A percentile compares a stretch with the other conserved stretches of the same genome.
These are phyloP conservation scores for Aurelia coerulea DNA, from an alignment of 30 jellyfish, hydroid and myxozoan species.

Conservation along the genomic window DNA sequence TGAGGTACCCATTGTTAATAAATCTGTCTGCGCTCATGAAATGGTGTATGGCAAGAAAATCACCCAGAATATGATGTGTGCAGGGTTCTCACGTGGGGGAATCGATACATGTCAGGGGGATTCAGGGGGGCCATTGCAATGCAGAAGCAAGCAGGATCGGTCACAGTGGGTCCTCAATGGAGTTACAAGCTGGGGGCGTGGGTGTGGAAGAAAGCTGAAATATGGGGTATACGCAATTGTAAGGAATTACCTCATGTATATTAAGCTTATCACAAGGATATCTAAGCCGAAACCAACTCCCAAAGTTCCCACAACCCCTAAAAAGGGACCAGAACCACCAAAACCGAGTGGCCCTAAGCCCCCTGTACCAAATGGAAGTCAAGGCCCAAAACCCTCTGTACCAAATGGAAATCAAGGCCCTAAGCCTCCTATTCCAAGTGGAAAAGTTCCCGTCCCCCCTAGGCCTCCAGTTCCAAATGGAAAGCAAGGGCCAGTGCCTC, in stretches of 20 bases:
- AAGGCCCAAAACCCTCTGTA: conserved; percentile 70
- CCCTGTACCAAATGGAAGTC: conserved; percentile 15
- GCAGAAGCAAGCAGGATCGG: conserved; percentile 49
- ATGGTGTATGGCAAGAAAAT: conserved; percentile 70
- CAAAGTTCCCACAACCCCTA: conserved; percentile 21
- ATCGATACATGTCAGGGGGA: conserved; percentile 87
- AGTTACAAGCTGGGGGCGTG: conserved; percentile 94
- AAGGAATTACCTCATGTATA: conserved; percentile 77
- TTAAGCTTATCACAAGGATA: conserved; percentile 31
- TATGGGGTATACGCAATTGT: conserved; percentile 93
- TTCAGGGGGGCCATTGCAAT: conserved; percentile 97
- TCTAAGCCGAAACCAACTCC: conserved; percentile 32
- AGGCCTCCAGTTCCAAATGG: conserved; percentile 36
- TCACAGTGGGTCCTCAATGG: conserved; percentile 85
- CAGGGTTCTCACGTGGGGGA: conserved; percentile 87
- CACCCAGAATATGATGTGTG: conserved; percentile 92
- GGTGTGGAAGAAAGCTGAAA: conserved; percentile 86
- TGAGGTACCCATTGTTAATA: conserved; percentile 76
- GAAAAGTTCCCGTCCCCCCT: conserved; percentile 20
- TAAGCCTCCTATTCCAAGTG: conserved; percentile 20
- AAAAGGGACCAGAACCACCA: conserved; percentile 28
- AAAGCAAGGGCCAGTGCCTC: conserved; percentile 40
- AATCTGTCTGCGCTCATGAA: conserved; percentile 68
- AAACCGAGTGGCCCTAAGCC: conserved; percentile 27
- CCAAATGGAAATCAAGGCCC: conserved; percentile 41